phyloP scores from a whole-genome alignment of 1,140 invertebrate genomes.

The Drosophila miranda region DNA sequence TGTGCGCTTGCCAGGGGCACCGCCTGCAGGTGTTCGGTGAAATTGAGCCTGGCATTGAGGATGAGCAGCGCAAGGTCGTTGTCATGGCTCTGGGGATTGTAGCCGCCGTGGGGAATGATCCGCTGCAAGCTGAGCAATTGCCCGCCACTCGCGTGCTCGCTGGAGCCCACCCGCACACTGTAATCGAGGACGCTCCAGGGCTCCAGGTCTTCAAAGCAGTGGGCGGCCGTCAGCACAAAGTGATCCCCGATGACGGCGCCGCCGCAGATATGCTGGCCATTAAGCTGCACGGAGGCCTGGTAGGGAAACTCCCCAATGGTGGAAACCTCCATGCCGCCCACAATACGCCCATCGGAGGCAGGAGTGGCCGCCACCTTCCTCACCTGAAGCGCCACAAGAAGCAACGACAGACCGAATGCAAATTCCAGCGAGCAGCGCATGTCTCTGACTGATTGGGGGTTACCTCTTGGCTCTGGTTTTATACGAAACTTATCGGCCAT shows the following conservation, averaged over 20 bases:
- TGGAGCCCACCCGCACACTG: conserved; percentile 61
- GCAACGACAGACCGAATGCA: conserved; percentile 12
- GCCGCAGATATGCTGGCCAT: conserved; percentile 82
- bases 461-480: conserved; percentile 34
- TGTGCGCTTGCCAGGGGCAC: conserved; percentile 41
- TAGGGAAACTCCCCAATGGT: conserved; percentile 69
- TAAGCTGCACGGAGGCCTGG: conserved; percentile 69
- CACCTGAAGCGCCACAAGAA: background rate
- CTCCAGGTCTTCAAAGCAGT: conserved; percentile 82
- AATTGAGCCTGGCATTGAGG: conserved; percentile 59
- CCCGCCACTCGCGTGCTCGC: conserved; percentile 59
- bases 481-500: conserved; percentile 51
- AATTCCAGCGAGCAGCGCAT: conserved; percentile 10
- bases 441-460: conserved; percentile 20
- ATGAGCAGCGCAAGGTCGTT: conserved; percentile 73
- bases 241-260: conserved; percentile 84
- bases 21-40: conserved; percentile 52
- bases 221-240: conserved; percentile 86
- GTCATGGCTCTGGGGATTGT: conserved; percentile 61
- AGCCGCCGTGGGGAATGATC: conserved; percentile 66
- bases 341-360: conserved; percentile 70
- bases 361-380: conserved; percentile 10
- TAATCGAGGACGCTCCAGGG: conserved; percentile 46
- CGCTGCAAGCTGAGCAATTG: conserved; percentile 55
- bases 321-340: conserved; percentile 67